Evolutionary conservation across 2,113 vertebrate genomes (phyloP), one percentile per base, ranked within the genome.

Genomic region (Alosa alosa): DNA sequence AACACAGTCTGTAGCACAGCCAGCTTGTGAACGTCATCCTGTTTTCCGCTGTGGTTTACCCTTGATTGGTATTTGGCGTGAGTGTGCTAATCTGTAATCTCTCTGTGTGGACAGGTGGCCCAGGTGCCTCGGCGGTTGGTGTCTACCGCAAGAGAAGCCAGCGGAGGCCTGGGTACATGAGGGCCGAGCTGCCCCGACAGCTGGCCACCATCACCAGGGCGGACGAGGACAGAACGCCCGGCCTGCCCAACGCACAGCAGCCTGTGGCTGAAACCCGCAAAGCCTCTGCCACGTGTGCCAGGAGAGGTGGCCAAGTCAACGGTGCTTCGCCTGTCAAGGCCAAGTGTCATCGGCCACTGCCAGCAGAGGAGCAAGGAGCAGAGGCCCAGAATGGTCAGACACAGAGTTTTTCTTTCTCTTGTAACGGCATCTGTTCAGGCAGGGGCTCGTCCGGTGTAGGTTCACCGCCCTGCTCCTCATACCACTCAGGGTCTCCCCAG

Each of bases 81-180:
- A 83, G 86, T 88, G 83, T 84, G 44, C 93, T 94, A 93, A 94
- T 89, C 89, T 50, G 89, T 94, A 91, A 93, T 94, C n/a, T 72
- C 92, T 93, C 85, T 93, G 83, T 85, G 60, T 90, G 20, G 78
- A 92, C 85, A 92, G 90, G 91, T 93, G 89, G 85, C 86, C 89
- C 87, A 22, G 95, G 94, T 82, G 90, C 90, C 83, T 84, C 93
- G 7, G 90, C 72, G 78, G 82, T 90, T 3, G 90, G 41, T 3
- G 88, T 86, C 55, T 84, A 88, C 78, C 86, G 11, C 84, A 96
- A 94, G 93, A 95, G 94, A 87, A 91, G 95, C 90, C 92, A 94
- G 82, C 94, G 87, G 88, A 94, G 94, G 86, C 96, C 95, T 0
- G 96, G 96, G 50, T 97, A 96, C 91, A 91, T 96, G 97, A 95